Evolutionary conservation across 2,113 vertebrate species (phyloP), one percentile per base, ranked within the genome.

Genomic region (Coreoperca whiteheadi): DNA sequence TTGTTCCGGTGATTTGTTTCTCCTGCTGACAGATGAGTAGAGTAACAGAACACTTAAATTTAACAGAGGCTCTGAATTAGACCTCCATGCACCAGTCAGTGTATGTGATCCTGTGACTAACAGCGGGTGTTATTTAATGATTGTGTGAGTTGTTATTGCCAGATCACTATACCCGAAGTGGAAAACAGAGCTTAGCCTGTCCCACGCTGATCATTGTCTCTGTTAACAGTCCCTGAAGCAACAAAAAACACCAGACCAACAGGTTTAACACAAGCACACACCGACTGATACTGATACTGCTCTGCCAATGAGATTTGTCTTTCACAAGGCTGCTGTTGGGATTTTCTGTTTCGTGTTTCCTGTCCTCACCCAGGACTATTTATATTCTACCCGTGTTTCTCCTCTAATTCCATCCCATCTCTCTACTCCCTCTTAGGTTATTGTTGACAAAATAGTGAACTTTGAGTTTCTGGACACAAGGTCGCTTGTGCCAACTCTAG

Each of bases 181-280:
- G 81, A 78, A 89, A 86, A 87, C 56, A 25, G 43, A 77, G 75
- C 56, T 82, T 23, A 84, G 68, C 28, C 63, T 50, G 20, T 79
- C 73, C 57, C 68, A 46, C 51, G 0, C 50, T 87, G 81, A 82
- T 84, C 28, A 5, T 43, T 85, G 86, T 89, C 82, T 76, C 54
- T 83, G 76, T 74, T 79, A 68, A 87, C 20, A 70, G 72, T 59
- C 64, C 48, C 67, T 11, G n/a, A 41, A 86, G 86, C 59, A 51
- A 73, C 73, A 73, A 70, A 56, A 81, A n/a, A 1, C 56, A 74
- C 85, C 77, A 48, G 81, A 89, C 79, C 79, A 89, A 91, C 93
- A 83, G 91, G 92, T 93, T 94, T 51, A 56, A 79, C 74, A 51
- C 66, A 14, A 37, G 39, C 28, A 75, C 65, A 85, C 87, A 79